Evolutionary conservation across 2,113 vertebrate genomes (phyloP).

Genomic region (Herpetotheres cachinnans): DNA sequence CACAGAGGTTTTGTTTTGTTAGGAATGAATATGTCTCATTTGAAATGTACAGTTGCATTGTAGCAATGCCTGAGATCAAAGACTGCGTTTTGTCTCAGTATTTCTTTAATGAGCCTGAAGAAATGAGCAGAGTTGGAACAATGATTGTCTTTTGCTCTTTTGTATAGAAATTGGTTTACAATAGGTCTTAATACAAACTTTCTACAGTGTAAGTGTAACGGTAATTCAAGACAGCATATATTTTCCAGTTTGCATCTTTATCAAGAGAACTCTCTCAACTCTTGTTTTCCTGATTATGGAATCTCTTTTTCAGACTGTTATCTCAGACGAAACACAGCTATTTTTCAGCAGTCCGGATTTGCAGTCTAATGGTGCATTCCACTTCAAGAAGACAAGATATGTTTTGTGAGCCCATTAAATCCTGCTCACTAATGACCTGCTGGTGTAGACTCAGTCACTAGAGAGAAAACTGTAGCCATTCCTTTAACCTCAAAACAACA

Average conservation of each 20-base stretch:
- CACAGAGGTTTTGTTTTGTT: background rate
- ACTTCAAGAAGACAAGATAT: background rate
- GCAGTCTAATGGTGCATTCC: background rate
- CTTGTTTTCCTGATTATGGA: background rate
- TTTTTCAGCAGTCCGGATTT: background rate
- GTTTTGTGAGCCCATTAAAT: background rate
- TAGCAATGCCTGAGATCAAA: conserved; percentile 66
- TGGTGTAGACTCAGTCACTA: background rate
- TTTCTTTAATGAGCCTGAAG: conserved; percentile 8
- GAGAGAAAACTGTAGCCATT: background rate
- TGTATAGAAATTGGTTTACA: background rate
- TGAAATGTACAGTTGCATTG: background rate
- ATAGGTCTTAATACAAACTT: background rate
- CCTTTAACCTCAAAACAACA: background rate
- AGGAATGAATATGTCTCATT: background rate
- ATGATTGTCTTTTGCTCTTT: background rate
- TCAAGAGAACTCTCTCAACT: background rate
- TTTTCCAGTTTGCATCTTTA: background rate
- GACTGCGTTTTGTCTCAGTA: background rate
- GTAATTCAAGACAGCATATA: background rate
- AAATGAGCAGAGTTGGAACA: background rate
- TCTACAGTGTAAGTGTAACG: background rate
- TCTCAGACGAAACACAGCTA: background rate
- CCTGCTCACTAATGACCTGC: background rate
- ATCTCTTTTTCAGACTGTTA: background rate